phyloP scores from a whole-genome alignment of 2,888 invertebrate genomes.

The Lasioglossum zephyrum region DNA sequence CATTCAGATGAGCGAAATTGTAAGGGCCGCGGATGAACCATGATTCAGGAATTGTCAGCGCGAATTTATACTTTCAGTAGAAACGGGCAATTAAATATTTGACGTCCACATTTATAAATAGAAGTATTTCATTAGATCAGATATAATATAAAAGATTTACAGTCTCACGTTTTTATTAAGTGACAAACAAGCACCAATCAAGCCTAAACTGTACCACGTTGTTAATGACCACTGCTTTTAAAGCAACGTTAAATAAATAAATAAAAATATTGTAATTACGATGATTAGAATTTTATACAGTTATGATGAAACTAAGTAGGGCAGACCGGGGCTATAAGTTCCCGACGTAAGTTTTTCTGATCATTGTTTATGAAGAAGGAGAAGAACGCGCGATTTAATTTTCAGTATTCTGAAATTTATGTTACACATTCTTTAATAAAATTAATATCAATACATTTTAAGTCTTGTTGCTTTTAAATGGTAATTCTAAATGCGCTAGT shows the following conservation, averaged over 20 bases:
- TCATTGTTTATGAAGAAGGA: too few species aligned
- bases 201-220: too few species aligned
- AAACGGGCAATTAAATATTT: constrained; percentile 17
- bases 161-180: neutral
- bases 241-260: too few species aligned
- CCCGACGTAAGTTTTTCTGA: too few species aligned
- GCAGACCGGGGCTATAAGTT: too few species aligned
- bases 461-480: neutral
- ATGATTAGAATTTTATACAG: neutral
- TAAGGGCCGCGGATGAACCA: constrained; percentile 1
- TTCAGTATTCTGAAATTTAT: neutral
- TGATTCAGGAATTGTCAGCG: neutral
- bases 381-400: too few species aligned
- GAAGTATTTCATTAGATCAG: neutral
- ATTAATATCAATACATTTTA: neutral
- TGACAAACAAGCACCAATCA: neutral
- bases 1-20: constrained; percentile 27
- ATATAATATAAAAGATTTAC: neutral
- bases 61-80: neutral
- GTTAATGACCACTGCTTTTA: too few species aligned
- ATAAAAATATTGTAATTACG: neutral
- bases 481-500: neutral
- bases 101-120: neutral
- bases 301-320: neutral
- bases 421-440: too few species aligned